phyloP scores from a whole-genome alignment of 2,113 vertebrate species.

The Urocitellus parryii region DNA sequence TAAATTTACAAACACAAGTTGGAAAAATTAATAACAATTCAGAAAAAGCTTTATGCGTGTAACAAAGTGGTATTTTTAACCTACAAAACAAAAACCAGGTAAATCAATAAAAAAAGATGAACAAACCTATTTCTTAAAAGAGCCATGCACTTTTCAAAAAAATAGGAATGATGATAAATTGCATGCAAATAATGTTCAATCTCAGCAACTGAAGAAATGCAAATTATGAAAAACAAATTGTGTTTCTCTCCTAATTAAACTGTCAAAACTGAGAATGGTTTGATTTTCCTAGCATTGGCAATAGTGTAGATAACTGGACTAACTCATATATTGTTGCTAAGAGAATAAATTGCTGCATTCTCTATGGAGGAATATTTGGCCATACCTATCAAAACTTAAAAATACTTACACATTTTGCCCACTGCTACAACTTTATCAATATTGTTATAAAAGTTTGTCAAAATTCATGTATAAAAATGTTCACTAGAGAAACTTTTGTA shows the following conservation, averaged over 20 bases:
- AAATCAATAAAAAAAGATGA: background rate
- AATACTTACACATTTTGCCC: background rate
- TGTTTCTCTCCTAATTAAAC: background rate
- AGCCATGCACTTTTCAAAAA: background rate
- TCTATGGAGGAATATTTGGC: constrained; percentile 7
- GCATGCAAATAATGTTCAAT: background rate
- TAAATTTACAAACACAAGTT: background rate
- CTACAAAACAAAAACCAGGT: background rate
- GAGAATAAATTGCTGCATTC: background rate
- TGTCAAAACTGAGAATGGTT: constrained; percentile 38
- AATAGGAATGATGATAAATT: background rate
- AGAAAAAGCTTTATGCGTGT: background rate
- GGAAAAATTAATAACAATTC: background rate
- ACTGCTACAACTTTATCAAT: background rate
- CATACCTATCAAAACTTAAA: background rate
- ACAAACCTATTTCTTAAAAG: constrained; percentile 18
- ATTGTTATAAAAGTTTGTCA: background rate
- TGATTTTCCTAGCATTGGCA: background rate
- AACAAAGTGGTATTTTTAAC: constrained; percentile 26
- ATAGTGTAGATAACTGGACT: background rate
- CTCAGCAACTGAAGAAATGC: background rate
- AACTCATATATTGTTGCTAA: background rate
- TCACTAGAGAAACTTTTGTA: background rate
- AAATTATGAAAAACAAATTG: constrained; percentile 4
- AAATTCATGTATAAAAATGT: background rate